Evolutionary conservation across 1,140 invertebrate genomes (phyloP).

Genomic region (Diorhabda carinulata): DNA sequence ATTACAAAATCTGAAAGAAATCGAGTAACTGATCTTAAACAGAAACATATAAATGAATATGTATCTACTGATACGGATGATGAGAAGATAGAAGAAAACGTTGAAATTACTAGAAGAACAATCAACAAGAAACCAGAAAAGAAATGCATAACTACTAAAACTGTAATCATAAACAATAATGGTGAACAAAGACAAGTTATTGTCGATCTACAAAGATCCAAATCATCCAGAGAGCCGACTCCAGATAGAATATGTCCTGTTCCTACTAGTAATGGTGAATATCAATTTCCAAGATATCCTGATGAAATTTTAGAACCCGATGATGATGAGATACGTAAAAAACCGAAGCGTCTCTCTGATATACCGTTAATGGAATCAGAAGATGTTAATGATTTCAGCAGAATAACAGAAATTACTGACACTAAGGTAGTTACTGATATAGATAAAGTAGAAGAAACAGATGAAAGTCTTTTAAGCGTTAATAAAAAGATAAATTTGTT

Average conservation of each 20-base stretch:
- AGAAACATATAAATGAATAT: background rate
- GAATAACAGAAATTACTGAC: constrained; percentile 55
- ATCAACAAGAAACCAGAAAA: constrained; percentile 19
- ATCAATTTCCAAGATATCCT: constrained; percentile 62
- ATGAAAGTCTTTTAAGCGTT: constrained; percentile 61
- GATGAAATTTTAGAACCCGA: constrained; percentile 69
- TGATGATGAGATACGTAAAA: constrained; percentile 51
- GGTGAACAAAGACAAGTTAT: constrained; percentile 51
- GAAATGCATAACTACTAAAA: constrained; percentile 44
- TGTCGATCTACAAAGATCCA: constrained; percentile 62
- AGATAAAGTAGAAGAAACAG: constrained; percentile 49
- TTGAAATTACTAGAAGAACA: background rate
- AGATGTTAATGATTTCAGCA: constrained; percentile 46
- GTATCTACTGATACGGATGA: constrained; percentile 36
- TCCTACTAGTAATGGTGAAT: constrained; percentile 55
- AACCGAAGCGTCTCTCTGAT: constrained; percentile 51
- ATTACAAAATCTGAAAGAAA: constrained; percentile 16
- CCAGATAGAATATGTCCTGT: constrained; percentile 62
- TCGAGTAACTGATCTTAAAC: background rate
- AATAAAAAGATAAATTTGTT: constrained; percentile 64
- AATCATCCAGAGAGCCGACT: constrained; percentile 67
- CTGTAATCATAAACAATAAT: constrained; percentile 42
- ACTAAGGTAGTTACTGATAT: constrained; percentile 44
- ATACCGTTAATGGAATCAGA: constrained; percentile 39
- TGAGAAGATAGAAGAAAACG: constrained; percentile 5